A percentile compares a stretch with the other conserved stretches of the same genome.
These are phyloP conservation scores for Lithosia quadra DNA, from an alignment of 2,888 invertebrate species.

Conservation along the genomic window DNA sequence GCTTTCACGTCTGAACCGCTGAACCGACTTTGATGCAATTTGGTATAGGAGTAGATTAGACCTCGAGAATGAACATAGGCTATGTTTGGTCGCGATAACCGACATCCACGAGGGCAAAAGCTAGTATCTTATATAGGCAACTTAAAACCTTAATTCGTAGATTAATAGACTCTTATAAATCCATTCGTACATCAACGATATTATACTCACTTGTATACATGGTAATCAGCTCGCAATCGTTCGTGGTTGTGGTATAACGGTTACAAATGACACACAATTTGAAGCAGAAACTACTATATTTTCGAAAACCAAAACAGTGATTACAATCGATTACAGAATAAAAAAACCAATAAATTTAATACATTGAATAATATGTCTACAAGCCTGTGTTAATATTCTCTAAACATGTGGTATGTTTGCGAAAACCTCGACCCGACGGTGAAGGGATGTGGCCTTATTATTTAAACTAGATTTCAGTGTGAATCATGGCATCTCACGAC, in stretches of 20 bases:
- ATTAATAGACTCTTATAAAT: neutral
- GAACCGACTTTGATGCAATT: too few species aligned
- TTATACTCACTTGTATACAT: neutral
- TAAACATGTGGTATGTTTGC: constrained; percentile 25
- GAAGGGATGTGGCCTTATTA: constrained; percentile 58
- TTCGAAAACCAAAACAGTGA: constrained; percentile 46
- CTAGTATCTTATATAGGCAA: neutral
- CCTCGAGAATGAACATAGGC: too few species aligned
- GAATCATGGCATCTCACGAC: constrained; percentile 48
- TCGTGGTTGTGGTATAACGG: neutral
- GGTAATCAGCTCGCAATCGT: neutral
- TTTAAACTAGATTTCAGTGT: constrained; percentile 45
- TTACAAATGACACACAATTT: constrained; percentile 27
- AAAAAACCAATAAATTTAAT: constrained; percentile 33
- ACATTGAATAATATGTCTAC: constrained; percentile 46
- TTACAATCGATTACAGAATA: constrained; percentile 52
- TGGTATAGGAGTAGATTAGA: too few species aligned
- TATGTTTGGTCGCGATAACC: too few species aligned
- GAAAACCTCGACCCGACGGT: constrained; percentile 52
- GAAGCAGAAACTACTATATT: constrained; percentile 62
- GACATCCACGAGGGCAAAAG: too few species aligned
- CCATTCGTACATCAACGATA: too few species aligned
- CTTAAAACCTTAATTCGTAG: neutral
- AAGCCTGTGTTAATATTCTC: constrained; percentile 38
- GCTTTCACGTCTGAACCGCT: too few species aligned